Evolutionary conservation across 2,113 vertebrate genomes (phyloP).

Genomic region (Corynorhinus townsendii): DNA sequence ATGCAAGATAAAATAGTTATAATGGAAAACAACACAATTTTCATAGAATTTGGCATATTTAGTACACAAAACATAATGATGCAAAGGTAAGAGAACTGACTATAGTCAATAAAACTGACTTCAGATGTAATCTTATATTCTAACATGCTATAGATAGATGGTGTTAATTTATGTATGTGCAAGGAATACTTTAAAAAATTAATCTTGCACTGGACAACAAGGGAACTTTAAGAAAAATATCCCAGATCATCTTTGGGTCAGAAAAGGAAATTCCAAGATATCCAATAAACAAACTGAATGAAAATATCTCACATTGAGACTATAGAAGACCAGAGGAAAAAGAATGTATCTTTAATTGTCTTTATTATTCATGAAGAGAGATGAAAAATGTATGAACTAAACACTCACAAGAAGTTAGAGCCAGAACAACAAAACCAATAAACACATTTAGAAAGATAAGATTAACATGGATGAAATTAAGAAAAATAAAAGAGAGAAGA

Average conservation of each 20-base stretch:
- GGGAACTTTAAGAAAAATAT: background rate
- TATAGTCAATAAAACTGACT: background rate
- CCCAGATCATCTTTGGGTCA: background rate
- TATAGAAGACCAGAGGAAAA: background rate
- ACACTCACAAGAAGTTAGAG: background rate
- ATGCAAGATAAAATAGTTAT: background rate
- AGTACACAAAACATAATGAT: background rate
- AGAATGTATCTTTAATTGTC: background rate
- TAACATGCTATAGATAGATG: background rate
- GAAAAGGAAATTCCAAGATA: background rate
- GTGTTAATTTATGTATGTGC: background rate
- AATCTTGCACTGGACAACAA: background rate
- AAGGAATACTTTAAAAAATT: background rate
- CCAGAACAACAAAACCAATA: slow-evolving; percentile 20
- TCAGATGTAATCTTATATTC: background rate
- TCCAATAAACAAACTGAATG: background rate
- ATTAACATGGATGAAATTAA: background rate
- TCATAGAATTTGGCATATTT: background rate
- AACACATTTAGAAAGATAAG: background rate
- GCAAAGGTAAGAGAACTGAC: background rate
- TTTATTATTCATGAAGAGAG: slow-evolving; percentile 24
- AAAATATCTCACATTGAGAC: background rate
- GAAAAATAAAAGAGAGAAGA: background rate
- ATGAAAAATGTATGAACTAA: background rate
- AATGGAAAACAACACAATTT: background rate